phyloP scores from a whole-genome alignment of 2,797 vertebrate species.

The Holocentrus rufus region DNA sequence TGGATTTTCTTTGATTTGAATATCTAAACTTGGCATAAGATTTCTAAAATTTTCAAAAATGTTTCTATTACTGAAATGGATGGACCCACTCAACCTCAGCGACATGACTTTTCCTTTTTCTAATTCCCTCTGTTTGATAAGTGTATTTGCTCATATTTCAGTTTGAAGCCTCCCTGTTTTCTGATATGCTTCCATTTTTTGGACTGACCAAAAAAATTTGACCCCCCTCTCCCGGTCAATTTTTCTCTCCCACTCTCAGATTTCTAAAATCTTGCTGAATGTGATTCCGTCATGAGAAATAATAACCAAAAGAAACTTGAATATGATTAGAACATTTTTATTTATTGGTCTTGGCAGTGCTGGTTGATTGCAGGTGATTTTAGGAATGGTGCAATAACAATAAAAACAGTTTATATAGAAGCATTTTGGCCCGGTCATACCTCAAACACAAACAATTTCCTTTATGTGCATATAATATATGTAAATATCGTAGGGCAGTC shows the following conservation, averaged over 20 bases:
- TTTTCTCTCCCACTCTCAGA: not conserved
- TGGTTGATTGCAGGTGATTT: constrained; percentile 51
- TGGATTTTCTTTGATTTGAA: not conserved
- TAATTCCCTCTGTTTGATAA: too few relatives aligned
- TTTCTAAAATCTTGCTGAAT: not conserved
- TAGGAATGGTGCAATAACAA: constrained; percentile 13
- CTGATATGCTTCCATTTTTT: too few relatives aligned
- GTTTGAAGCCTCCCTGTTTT: too few relatives aligned
- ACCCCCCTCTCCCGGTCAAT: not conserved
- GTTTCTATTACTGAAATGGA: too few relatives aligned
- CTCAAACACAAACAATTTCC: constrained; percentile 10
- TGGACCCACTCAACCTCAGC: too few relatives aligned
- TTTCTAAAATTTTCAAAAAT: too few relatives aligned
- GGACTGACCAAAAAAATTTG: not conserved
- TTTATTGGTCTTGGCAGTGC: constrained; percentile 55
- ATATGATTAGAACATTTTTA: constrained; percentile 58
- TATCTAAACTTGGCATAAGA: too few relatives aligned
- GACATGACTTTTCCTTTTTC: too few relatives aligned
- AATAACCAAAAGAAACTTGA: constrained; percentile 44
- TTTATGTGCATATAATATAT: constrained; percentile 3
- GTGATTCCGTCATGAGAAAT: constrained; percentile 16
- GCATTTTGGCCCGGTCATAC: constrained; percentile 22
- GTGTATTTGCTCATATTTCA: too few relatives aligned
- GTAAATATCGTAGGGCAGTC: constrained; percentile 41
- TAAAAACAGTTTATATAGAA: constrained; percentile 23